These are phyloP conservation scores for Suillia variegata DNA, from an alignment of 2,888 invertebrate genomes.

Conservation along the genomic window DNA sequence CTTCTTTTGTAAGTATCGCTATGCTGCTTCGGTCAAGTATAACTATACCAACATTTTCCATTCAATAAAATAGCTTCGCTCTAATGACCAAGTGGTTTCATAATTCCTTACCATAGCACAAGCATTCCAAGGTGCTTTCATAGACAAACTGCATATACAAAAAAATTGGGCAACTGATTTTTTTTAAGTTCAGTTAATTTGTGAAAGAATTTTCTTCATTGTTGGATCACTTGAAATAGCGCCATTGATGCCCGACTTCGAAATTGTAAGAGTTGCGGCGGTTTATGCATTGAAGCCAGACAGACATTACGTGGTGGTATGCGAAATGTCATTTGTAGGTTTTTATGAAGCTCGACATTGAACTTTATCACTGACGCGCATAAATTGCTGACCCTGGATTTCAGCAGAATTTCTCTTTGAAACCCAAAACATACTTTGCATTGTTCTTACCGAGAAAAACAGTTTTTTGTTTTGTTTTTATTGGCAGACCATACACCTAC, in stretches of 20 bases:
- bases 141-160: not conserved
- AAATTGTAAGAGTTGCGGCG: not conserved
- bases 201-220: constrained; percentile 13
- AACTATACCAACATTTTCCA: too few relatives aligned
- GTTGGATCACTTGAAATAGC: constrained; percentile 6
- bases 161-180: not conserved
- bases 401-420: not conserved
- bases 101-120: too few relatives aligned
- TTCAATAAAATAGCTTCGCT: too few relatives aligned
- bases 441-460: too few relatives aligned
- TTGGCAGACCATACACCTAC: too few relatives aligned
- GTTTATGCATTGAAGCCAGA: not conserved
- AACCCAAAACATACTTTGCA: too few relatives aligned
- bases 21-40: too few relatives aligned
- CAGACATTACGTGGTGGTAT: not conserved
- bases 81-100: too few relatives aligned
- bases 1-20: too few relatives aligned
- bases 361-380: constrained; percentile 49
- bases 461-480: too few relatives aligned
- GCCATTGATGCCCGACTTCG: constrained; percentile 23
- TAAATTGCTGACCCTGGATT: constrained; percentile 38
- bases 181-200: constrained; percentile 11
- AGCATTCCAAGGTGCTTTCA: not conserved
- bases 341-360: constrained; percentile 54
- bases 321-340: constrained; percentile 39